These are phyloP conservation scores for Lepidiolamprologus cunningtoni DNA, from an alignment of 2,113 vertebrate species.

Conservation along the genomic window DNA sequence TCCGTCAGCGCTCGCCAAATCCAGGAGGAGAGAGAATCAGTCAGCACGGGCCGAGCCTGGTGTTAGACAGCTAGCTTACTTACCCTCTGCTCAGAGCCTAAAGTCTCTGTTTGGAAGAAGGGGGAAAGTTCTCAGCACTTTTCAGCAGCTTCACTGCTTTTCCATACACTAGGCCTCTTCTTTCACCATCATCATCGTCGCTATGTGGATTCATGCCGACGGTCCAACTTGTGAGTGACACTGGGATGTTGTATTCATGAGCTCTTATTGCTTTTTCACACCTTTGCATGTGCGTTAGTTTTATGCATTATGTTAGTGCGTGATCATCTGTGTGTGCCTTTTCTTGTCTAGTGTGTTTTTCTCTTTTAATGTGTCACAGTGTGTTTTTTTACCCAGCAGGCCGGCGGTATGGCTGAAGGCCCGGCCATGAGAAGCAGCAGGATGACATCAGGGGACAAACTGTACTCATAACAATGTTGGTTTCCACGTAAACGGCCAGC, in stretches of 20 bases:
- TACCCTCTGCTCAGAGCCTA: neutral
- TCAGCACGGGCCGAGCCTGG: neutral
- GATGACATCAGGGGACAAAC: conserved; percentile 69
- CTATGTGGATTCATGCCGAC: neutral
- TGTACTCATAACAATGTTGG: conserved; percentile 65
- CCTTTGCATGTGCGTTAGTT: neutral
- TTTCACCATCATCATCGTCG: neutral
- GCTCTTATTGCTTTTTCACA: neutral
- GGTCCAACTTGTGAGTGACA: neutral
- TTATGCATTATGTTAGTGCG: neutral
- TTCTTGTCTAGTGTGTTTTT: neutral
- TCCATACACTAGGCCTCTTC: neutral
- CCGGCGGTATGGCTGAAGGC: conserved; percentile 10
- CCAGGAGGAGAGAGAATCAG: conserved; percentile 33
- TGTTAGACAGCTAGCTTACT: neutral
- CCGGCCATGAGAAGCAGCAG: conserved; percentile 22
- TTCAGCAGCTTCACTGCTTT: neutral
- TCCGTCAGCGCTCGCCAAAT: conserved; percentile 17
- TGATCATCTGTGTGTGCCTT: neutral
- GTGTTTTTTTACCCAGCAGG: conserved; percentile 3
- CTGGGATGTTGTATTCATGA: neutral
- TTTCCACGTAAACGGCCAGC: conserved; percentile 46
- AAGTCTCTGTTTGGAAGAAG: neutral
- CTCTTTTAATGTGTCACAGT: conserved; percentile 3
- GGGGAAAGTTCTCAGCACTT: neutral